These are phyloP conservation scores for Drosophila merina DNA, from an alignment of 2,888 invertebrate genomes.

Conservation along the genomic window DNA sequence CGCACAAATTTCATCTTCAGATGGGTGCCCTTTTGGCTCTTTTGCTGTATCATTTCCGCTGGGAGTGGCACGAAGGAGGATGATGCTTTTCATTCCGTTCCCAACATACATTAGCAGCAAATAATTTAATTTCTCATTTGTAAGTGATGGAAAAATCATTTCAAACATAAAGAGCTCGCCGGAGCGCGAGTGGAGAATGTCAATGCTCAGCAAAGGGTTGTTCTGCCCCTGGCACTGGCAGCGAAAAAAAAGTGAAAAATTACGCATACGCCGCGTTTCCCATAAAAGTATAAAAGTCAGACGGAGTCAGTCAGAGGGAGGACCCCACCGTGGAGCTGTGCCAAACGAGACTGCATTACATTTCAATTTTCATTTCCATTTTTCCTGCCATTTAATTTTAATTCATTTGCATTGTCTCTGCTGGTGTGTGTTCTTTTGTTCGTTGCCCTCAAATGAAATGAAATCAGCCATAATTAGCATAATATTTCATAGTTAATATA, in stretches of 20 bases:
- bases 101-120: conserved; percentile 72
- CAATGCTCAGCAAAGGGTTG: conserved; percentile 41
- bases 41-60: conserved; percentile 75
- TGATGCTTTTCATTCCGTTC: conserved; percentile 18
- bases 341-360: conserved; percentile 61
- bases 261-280: conserved; percentile 76
- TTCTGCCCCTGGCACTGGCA: background rate
- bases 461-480: conserved; percentile 78
- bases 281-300: conserved; percentile 57
- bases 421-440: conserved; percentile 35
- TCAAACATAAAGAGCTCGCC: conserved; percentile 34
- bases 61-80: conserved; percentile 5
- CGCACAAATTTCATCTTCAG: conserved; percentile 59
- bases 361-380: conserved; percentile 69
- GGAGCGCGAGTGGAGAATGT: conserved; percentile 6
- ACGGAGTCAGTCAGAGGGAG: conserved; percentile 23
- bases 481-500: conserved; percentile 80
- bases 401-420: conserved; percentile 79
- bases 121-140: conserved; percentile 77
- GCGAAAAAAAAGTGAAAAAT: conserved; percentile 50
- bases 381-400: conserved; percentile 68
- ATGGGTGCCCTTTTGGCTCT: conserved; percentile 48
- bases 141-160: conserved; percentile 50
- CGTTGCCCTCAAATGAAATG: conserved; percentile 58
- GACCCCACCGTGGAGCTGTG: background rate